These are phyloP conservation scores for Spilosoma lubricipeda DNA, from an alignment of 2,888 invertebrate genomes.

Conservation along the genomic window DNA sequence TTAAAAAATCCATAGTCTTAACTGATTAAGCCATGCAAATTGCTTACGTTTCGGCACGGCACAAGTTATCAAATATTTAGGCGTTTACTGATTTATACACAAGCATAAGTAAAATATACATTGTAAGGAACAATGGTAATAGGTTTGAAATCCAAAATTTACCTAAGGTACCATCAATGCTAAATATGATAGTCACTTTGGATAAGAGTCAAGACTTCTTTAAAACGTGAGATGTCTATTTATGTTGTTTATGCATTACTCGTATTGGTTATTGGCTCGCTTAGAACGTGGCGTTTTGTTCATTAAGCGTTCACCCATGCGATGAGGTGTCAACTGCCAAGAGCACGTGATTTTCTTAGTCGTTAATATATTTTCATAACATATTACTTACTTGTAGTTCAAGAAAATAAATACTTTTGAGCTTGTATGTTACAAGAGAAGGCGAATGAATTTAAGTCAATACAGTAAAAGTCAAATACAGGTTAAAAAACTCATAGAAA, in stretches of 20 bases:
- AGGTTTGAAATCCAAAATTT: no score
- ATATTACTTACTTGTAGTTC: neutral
- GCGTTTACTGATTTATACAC: neutral
- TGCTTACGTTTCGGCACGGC: neutral
- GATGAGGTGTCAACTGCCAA: conserved; percentile 29
- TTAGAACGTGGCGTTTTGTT: conserved; percentile 22
- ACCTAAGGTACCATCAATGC: neutral
- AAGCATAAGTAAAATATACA: neutral
- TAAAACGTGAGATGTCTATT: conserved; percentile 32
- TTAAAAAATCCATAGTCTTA: neutral
- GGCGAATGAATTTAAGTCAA: neutral
- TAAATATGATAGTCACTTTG: conserved; percentile 36
- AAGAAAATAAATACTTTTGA: no score
- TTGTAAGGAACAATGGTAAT: no score
- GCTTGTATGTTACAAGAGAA: no score
- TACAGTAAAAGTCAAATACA: neutral
- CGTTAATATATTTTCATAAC: neutral
- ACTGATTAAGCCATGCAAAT: neutral
- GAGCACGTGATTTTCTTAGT: conserved; percentile 29
- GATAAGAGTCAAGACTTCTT: conserved; percentile 56
- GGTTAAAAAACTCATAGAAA: neutral
- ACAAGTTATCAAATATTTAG: neutral
- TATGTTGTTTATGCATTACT: conserved; percentile 21
- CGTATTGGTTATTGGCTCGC: conserved; percentile 25
- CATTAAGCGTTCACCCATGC: conserved; percentile 26